Conservation (phyloP, 2,797 vertebrate genomes). For the Steatocranus sp. region DNA sequence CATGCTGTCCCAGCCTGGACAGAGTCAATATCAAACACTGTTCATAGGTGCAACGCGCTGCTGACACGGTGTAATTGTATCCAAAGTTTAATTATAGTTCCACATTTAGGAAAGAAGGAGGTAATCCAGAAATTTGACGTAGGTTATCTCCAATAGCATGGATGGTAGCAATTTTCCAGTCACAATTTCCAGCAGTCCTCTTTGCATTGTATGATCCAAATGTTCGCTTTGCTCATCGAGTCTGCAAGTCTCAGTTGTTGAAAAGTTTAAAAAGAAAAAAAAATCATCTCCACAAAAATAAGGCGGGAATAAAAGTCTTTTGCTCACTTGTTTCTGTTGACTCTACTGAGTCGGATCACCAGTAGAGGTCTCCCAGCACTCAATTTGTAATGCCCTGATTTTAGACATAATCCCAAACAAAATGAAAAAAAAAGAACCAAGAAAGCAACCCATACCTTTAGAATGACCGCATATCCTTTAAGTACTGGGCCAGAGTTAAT, state of each 20-base stretch:
- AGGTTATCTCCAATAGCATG: conserved; percentile 52
- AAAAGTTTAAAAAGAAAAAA: conserved; percentile 41
- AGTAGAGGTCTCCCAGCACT: conserved; percentile 75
- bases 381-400: conserved; percentile 70
- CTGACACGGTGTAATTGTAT: conserved; percentile 54
- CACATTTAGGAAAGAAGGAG: conserved; percentile 52
- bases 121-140: conserved; percentile 71
- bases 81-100: conserved; percentile 63
- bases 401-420: conserved; percentile 74
- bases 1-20: conserved; percentile 10
- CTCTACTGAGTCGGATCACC: conserved; percentile 63
- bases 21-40: conserved; percentile 7
- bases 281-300: conserved; percentile 71
- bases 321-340: conserved; percentile 74
- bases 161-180: conserved; percentile 37
- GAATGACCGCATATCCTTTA: conserved; percentile 68
- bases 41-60: background rate
- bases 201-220: conserved; percentile 68
- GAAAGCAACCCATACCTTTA: conserved; percentile 68
- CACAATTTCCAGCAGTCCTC: conserved; percentile 54
- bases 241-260: conserved; percentile 18
- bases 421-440: conserved; percentile 43
- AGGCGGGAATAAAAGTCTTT: conserved; percentile 56
- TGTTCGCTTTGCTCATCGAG: conserved; percentile 47
- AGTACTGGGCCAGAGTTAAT: conserved; percentile 70